Evolutionary conservation across 2,113 vertebrate species (phyloP).

Genomic region (Alligator mississippiensis): DNA sequence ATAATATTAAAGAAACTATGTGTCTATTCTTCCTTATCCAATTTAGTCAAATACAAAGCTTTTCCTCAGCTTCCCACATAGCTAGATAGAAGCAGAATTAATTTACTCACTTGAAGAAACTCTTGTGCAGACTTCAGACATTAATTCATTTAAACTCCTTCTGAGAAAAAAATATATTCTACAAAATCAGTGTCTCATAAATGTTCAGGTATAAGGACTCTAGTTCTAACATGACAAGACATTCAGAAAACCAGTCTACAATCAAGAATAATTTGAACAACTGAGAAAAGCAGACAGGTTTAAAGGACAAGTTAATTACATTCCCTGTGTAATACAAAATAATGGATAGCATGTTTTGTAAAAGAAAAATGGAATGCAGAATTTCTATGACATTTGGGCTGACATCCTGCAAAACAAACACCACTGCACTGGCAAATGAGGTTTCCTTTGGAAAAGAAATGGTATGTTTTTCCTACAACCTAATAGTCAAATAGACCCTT

Average conservation of each 20-base stretch:
- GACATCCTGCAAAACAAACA: neutral
- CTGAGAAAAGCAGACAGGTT: neutral
- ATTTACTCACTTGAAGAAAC: neutral
- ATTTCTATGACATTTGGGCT: neutral
- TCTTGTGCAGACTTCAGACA: neutral
- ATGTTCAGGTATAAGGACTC: neutral
- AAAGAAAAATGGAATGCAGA: neutral
- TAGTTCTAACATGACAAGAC: neutral
- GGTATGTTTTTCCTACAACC: neutral
- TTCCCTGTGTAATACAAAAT: neutral
- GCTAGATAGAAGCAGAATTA: neutral
- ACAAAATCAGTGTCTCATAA: neutral
- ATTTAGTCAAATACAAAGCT: neutral
- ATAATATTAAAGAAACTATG: accelerated
- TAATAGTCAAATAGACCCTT: neutral
- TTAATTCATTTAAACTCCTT: neutral
- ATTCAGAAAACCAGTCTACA: neutral
- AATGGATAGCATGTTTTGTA: accelerated
- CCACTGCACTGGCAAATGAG: neutral
- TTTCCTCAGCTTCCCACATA: neutral
- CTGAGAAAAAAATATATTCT: neutral
- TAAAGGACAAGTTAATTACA: neutral
- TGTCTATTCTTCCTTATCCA: accelerated
- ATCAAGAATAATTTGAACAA: neutral
- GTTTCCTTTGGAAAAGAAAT: neutral